phyloP scores from a whole-genome alignment of 2,113 vertebrate genomes.

The Pangasianodon hypophthalmus region DNA sequence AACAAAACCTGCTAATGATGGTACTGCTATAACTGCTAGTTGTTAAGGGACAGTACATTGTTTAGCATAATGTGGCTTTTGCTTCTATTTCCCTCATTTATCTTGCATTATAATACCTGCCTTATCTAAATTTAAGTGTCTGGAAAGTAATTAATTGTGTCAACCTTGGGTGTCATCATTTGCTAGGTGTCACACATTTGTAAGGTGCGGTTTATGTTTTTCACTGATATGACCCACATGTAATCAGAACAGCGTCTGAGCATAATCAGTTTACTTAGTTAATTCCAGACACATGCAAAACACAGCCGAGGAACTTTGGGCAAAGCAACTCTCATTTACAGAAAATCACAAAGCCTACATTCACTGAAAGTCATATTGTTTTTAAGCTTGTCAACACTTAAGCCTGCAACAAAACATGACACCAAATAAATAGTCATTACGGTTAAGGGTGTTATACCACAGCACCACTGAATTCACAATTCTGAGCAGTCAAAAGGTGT shows the following conservation, averaged over 20 bases:
- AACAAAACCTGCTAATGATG: slow-evolving; percentile 62
- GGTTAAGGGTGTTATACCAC: not conserved
- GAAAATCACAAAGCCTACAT: slow-evolving; percentile 19
- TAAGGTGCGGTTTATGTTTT: slow-evolving; percentile 31
- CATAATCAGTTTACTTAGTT: slow-evolving; percentile 34
- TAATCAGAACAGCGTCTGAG: slow-evolving; percentile 37
- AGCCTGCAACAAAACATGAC: slow-evolving; percentile 8
- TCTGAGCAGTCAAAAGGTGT: not conserved
- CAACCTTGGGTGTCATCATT: slow-evolving; percentile 41
- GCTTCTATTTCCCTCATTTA: slow-evolving; percentile 27
- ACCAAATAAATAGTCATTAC: not conserved
- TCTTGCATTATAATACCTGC: slow-evolving; percentile 32
- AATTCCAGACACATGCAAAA: not conserved
- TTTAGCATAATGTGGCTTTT: slow-evolving; percentile 19
- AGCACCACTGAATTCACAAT: not conserved
- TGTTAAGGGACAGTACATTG: slow-evolving; percentile 52
- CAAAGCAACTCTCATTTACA: slow-evolving; percentile 27
- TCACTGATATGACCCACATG: slow-evolving; percentile 47
- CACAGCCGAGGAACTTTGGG: slow-evolving; percentile 1
- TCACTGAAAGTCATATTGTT: slow-evolving; percentile 16
- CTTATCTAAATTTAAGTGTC: slow-evolving; percentile 53
- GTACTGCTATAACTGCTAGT: slow-evolving; percentile 55
- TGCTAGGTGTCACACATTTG: slow-evolving; percentile 43
- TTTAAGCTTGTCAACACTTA: slow-evolving; percentile 13
- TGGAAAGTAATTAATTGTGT: slow-evolving; percentile 52